Percentiles rank a stretch among this genome's conserved stretches.
These are phyloP conservation scores for Propsilocerus akamusi DNA, from an alignment of 1,140 invertebrate genomes.

Conservation along the genomic window DNA sequence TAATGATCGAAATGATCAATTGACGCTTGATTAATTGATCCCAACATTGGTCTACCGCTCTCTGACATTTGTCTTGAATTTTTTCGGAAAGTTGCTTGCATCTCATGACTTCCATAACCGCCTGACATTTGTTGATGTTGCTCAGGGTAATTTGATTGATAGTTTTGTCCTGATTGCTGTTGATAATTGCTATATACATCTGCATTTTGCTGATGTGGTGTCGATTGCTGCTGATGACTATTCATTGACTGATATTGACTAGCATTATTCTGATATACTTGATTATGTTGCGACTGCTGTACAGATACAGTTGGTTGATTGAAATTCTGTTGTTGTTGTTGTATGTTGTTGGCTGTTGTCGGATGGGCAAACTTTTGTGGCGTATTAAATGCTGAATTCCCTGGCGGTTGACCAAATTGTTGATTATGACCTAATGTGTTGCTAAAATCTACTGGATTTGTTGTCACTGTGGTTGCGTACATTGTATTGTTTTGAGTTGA, in stretches of 20 bases:
- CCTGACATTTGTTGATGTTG: constrained; percentile 1
- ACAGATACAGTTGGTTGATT: constrained; percentile 11
- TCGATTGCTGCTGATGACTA: too few relatives aligned
- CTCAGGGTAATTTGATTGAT: constrained; percentile 10
- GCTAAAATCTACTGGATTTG: constrained; percentile 5
- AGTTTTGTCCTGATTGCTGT: constrained; percentile 12
- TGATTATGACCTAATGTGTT: constrained; percentile 6
- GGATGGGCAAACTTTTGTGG: constrained; percentile 7
- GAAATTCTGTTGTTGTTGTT: constrained; percentile 16
- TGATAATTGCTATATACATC: constrained; percentile 9
- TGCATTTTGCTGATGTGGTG: constrained; percentile 4
- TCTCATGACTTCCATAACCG: background rate
- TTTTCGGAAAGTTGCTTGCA: constrained; percentile 16
- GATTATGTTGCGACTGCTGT: constrained; percentile 10
- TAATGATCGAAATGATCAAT: constrained; percentile 81
- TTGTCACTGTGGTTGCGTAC: background rate
- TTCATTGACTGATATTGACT: constrained; percentile 1
- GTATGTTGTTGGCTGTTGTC: constrained; percentile 10
- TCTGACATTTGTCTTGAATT: constrained; percentile 26
- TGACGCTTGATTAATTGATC: constrained; percentile 31
- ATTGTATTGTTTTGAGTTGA: constrained; percentile 3
- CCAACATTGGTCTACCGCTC: constrained; percentile 29
- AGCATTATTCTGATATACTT: constrained; percentile 6
- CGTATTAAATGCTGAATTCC: constrained; percentile 7
- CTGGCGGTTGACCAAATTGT: constrained; percentile 3